phyloP scores from a whole-genome alignment of 2,888 invertebrate genomes.

The Idaea dimidiata region DNA sequence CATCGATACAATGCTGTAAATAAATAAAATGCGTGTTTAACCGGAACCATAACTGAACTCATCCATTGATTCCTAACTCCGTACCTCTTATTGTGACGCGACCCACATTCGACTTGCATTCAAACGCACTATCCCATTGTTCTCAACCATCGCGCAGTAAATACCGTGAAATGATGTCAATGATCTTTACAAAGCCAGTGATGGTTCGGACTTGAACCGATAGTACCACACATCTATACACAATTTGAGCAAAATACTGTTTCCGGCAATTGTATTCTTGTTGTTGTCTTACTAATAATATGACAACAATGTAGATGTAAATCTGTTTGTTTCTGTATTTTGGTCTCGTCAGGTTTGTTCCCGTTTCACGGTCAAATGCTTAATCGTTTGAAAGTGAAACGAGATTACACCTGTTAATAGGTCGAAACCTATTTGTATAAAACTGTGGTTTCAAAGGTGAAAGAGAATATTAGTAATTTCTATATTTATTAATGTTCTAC shows the following conservation, averaged over 20 bases:
- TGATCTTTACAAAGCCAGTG: constrained; percentile 4
- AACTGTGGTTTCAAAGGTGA: too few relatives aligned
- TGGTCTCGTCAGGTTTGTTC: too few relatives aligned
- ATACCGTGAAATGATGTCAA: constrained; percentile 5
- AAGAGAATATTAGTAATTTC: too few relatives aligned
- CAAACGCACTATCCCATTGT: constrained; percentile 7
- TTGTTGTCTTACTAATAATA: background rate
- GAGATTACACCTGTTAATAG: too few relatives aligned
- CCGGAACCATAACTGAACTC: too few relatives aligned
- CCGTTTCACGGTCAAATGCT: too few relatives aligned
- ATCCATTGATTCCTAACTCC: constrained; percentile 10
- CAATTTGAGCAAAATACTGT: background rate
- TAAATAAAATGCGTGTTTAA: too few relatives aligned
- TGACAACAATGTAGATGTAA: background rate
- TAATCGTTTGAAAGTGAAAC: too few relatives aligned
- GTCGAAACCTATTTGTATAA: too few relatives aligned
- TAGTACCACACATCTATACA: background rate
- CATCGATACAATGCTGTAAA: too few relatives aligned
- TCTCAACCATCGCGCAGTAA: constrained; percentile 3
- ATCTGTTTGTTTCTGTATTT: background rate
- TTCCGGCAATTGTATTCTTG: background rate
- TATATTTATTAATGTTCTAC: too few relatives aligned
- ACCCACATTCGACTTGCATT: constrained; percentile 14
- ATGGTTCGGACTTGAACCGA: constrained; percentile 2
- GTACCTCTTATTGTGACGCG: constrained; percentile 7